Percentiles rank a stretch among this genome's conserved stretches.
Conservation (phyloP, 2,888 invertebrate genomes). For the Hirtodrosophila histrioides region DNA sequence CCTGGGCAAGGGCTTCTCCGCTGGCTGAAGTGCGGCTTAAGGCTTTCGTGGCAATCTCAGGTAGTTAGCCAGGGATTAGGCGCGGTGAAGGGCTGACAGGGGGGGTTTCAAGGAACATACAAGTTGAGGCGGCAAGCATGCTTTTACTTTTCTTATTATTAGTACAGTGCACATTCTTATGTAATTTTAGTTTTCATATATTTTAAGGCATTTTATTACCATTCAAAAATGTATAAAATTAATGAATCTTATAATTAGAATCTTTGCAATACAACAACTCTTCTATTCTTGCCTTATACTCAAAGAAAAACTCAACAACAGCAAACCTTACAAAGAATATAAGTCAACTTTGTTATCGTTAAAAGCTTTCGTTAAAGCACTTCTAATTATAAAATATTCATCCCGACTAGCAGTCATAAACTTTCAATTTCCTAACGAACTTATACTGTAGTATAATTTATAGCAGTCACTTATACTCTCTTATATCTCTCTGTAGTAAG, state of each 20-base stretch:
- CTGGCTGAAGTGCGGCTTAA: constrained; percentile 43
- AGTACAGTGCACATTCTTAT: too few relatives aligned
- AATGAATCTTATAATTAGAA: not conserved
- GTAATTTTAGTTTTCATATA: not conserved
- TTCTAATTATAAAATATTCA: not conserved
- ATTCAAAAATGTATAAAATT: too few relatives aligned
- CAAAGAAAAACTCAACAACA: constrained; percentile 1
- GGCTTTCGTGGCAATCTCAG: constrained; percentile 29
- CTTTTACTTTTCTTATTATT: too few relatives aligned
- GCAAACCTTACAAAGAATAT: not conserved
- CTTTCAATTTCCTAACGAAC: not conserved
- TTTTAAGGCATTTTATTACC: too few relatives aligned
- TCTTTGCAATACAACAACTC: not conserved
- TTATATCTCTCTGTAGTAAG: too few relatives aligned
- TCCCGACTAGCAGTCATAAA: too few relatives aligned
- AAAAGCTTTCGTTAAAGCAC: constrained; percentile 5
- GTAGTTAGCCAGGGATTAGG: too few relatives aligned
- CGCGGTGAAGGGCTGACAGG: too few relatives aligned
- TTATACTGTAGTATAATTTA: not conserved
- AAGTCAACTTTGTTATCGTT: not conserved
- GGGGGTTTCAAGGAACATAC: too few relatives aligned
- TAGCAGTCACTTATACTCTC: constrained; percentile 11
- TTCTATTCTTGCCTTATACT: not conserved
- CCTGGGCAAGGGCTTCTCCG: constrained; percentile 14
- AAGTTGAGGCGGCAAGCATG: too few relatives aligned